Conservation (phyloP, 2,113 vertebrate genomes). For the Podilymbus podiceps region DNA sequence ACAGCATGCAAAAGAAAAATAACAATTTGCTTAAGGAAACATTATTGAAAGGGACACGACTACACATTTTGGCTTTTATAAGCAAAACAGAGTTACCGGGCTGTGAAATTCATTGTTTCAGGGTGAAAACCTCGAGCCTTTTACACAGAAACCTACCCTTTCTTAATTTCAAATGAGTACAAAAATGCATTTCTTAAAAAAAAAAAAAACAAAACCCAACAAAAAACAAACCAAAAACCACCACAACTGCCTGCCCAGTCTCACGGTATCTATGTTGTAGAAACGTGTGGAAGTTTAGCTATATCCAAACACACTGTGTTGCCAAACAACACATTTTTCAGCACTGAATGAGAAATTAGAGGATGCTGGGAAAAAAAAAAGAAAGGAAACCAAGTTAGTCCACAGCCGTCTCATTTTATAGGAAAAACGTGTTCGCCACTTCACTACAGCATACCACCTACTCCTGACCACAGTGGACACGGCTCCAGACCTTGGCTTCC, state of each 20-base stretch:
- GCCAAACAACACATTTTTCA: neutral
- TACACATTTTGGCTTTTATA: neutral
- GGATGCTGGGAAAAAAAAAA: neutral
- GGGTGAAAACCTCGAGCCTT: neutral
- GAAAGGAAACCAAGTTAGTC: neutral
- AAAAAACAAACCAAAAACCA: too few relatives aligned
- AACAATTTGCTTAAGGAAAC: neutral
- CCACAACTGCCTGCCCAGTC: neutral
- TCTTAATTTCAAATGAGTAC: neutral
- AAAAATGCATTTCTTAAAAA: neutral
- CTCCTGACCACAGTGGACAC: neutral
- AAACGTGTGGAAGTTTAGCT: neutral
- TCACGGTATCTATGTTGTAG: neutral
- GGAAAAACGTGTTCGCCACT: constrained; percentile 5
- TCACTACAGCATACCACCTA: neutral
- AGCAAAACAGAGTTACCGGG: neutral
- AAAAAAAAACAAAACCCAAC: neutral
- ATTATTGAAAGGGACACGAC: neutral
- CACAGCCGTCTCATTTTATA: neutral
- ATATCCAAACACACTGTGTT: neutral
- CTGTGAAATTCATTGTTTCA: neutral
- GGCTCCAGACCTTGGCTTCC: constrained; percentile 6
- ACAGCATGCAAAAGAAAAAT: neutral
- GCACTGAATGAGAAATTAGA: neutral
- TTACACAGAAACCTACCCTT: neutral